Evolutionary conservation across 2,797 vertebrate species (phyloP).

Genomic region (Pygocentrus nattereri): DNA sequence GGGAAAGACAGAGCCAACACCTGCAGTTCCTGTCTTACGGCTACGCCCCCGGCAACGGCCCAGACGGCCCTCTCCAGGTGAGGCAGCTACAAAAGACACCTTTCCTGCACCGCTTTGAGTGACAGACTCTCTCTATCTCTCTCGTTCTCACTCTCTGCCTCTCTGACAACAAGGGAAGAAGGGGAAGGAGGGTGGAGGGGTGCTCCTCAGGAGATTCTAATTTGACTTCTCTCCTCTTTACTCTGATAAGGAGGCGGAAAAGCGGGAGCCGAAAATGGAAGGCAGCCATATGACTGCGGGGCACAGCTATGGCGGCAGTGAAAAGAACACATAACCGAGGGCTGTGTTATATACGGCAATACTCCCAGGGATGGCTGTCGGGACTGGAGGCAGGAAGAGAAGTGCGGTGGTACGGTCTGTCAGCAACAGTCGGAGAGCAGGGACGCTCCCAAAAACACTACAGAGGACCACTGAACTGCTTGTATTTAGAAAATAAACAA

Average conservation of each 20-base stretch:
- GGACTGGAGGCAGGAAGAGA: conserved; percentile 13
- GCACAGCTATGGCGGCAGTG: conserved; percentile 30
- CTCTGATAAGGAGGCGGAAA: conserved; percentile 33
- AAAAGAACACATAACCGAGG: conserved; percentile 30
- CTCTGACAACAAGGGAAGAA: conserved; percentile 31
- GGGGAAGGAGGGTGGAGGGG: conserved; percentile 11
- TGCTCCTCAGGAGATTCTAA: conserved; percentile 40
- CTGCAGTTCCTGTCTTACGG: conserved; percentile 79
- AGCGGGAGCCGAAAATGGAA: conserved; percentile 31
- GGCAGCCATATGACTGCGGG: conserved; percentile 50
- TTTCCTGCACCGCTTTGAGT: conserved; percentile 40
- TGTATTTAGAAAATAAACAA: conserved; percentile 14
- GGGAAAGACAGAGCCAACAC: conserved; percentile 79
- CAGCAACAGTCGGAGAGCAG: conserved; percentile 40
- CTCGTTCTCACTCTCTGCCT: background rate
- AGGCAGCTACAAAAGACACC: conserved; percentile 70
- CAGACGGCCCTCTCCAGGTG: conserved; percentile 68
- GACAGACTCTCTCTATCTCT: conserved; percentile 32
- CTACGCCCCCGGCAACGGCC: conserved; percentile 82
- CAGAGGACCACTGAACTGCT: conserved; percentile 14
- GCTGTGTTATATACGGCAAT: conserved; percentile 44
- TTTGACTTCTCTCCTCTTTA: conserved; percentile 27
- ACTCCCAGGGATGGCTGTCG: conserved; percentile 10
- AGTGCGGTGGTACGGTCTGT: conserved; percentile 24
- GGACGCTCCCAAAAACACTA: conserved; percentile 28